Conservation (phyloP, 2,888 invertebrate genomes). For the Drosophila eohydei region DNA sequence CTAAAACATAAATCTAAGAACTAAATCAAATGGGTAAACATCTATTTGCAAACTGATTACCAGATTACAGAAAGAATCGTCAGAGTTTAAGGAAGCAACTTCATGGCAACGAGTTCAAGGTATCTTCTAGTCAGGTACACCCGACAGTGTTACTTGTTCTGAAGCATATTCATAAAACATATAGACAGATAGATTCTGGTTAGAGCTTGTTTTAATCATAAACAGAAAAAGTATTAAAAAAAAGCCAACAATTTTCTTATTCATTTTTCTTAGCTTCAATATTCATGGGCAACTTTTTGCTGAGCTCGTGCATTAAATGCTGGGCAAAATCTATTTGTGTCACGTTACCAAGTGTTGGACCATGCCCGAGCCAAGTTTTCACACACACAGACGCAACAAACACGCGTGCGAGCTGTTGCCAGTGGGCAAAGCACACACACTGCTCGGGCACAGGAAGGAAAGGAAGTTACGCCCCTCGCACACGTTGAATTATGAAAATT, state of each 20-base stretch:
- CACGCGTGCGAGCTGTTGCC: constrained; percentile 17
- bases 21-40: no score
- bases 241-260: not conserved
- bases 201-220: not conserved
- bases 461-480: constrained; percentile 55
- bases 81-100: not conserved
- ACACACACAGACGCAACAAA: constrained; percentile 18
- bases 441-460: constrained; percentile 27
- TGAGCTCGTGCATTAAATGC: not conserved
- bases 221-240: not conserved
- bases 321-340: constrained; percentile 11
- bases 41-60: no score
- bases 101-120: not conserved
- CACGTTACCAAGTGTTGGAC: constrained; percentile 15
- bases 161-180: not conserved
- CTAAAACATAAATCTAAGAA: no score
- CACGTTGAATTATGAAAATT: constrained; percentile 73
- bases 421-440: constrained; percentile 2
- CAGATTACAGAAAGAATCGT: no score
- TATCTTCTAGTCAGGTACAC: not conserved
- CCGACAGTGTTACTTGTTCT: not conserved
- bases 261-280: not conserved
- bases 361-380: constrained; percentile 26
- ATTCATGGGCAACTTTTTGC: constrained; percentile 2
- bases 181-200: not conserved